A percentile compares a stretch with the other conserved stretches of the same genome.
Evolutionary conservation across 2,113 vertebrate species (phyloP).

Genomic region (Vombatus ursinus): DNA sequence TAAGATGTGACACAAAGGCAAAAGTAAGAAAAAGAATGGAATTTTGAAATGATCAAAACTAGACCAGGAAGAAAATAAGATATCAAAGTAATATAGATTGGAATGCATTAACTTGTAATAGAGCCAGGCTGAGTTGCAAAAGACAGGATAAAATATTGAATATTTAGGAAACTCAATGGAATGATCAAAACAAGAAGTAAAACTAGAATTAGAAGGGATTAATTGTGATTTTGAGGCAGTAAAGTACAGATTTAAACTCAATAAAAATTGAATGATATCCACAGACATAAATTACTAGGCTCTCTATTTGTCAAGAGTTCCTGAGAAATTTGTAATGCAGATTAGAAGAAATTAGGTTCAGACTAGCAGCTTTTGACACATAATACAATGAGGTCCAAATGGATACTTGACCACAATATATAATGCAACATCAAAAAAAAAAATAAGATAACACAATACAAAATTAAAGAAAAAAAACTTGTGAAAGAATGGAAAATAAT

Average conservation of each 20-base stretch:
- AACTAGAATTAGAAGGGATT: not conserved
- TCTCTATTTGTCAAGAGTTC: not conserved
- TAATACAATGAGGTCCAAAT: not conserved
- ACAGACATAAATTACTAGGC: not conserved
- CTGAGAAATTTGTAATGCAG: not conserved
- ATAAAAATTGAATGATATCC: not conserved
- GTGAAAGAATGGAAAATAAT: not conserved
- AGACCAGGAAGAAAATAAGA: too few relatives aligned
- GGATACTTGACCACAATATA: not conserved
- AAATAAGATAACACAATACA: not conserved
- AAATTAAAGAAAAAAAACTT: not conserved
- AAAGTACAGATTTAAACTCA: not conserved
- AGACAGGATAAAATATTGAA: too few relatives aligned
- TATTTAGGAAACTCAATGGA: too few relatives aligned
- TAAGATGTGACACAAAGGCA: too few relatives aligned
- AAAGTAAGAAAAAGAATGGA: too few relatives aligned
- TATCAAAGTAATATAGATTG: too few relatives aligned
- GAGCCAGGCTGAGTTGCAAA: too few relatives aligned
- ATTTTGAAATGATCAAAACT: too few relatives aligned
- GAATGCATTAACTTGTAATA: too few relatives aligned
- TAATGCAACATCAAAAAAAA: not conserved
- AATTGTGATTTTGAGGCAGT: not conserved
- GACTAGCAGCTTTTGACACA: not conserved
- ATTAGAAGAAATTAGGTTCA: not conserved
- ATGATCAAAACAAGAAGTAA: too few relatives aligned